A percentile compares a stretch with the other conserved stretches of the same genome.
Conservation (phyloP, 2,113 vertebrate genomes). For the Barnardius zonarius region DNA sequence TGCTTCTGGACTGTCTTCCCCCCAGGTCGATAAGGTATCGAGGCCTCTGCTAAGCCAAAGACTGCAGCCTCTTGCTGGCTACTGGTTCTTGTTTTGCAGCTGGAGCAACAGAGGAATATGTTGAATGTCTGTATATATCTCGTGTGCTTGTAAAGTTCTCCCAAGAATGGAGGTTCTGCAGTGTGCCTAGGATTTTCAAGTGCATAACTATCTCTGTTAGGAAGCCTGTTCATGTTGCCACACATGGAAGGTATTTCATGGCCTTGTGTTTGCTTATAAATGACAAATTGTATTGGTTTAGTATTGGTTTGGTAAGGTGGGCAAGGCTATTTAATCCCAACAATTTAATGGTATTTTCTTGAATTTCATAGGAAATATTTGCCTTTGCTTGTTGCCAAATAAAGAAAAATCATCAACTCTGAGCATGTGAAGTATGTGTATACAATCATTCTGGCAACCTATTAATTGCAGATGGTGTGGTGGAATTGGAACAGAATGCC, state of each 20-base stretch:
- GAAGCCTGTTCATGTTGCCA: background rate
- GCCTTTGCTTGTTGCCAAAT: conserved; percentile 40
- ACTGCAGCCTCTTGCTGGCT: background rate
- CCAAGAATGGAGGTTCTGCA: background rate
- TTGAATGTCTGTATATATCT: background rate
- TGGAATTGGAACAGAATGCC: conserved; percentile 44
- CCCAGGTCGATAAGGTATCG: rapidly evolving
- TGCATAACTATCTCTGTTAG: background rate
- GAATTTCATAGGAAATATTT: conserved; percentile 36
- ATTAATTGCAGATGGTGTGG: conserved; percentile 54
- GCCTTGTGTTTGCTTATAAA: background rate
- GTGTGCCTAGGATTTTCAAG: background rate
- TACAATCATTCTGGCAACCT: conserved; percentile 36
- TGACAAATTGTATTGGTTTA: background rate
- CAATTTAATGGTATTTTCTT: background rate
- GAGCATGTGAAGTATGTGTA: background rate
- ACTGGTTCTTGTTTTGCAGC: background rate
- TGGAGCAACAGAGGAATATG: rapidly evolving
- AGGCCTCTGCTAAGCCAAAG: background rate
- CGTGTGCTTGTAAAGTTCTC: background rate
- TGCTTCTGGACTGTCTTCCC: too few species aligned
- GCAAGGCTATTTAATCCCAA: background rate
- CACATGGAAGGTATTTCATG: rapidly evolving
- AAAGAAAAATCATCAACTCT: conserved; percentile 18
- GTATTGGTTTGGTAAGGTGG: background rate